Evolutionary conservation across 2,113 vertebrate genomes (phyloP), one percentile per base, ranked within the genome.

Genomic region (Pyxicephalus adspersus): DNA sequence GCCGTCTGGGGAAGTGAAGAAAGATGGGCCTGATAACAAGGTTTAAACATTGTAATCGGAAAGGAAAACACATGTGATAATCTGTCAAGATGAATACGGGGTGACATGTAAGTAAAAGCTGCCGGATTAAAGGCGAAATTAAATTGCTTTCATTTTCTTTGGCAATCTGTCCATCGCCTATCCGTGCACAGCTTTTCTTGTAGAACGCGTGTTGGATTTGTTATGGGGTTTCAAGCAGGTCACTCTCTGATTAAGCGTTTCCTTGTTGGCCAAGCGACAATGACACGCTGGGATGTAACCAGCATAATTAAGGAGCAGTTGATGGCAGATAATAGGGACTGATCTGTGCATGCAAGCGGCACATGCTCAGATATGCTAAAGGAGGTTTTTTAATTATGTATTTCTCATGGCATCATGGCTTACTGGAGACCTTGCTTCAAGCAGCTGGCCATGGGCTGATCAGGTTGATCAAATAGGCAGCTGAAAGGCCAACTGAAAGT

Each of bases 51-150:
- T 87, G 85, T 91, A 91, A 95, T 90, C 85, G 89, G 83, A 79
- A 80, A 81, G 87, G 86, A 89, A 91, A 88, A 77, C 80, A 91
- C 86, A 86, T 90, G 84, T 83, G 87, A 91, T 91, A 92, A 87
- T 85, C 80, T 84, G 89, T 89, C 91, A 90, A 85, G 84, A 91
- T 89, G 75, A 63, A 90, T 86, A 89, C 67, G 87, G 77, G 91
- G 80, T 88, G 91, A 83, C 89, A 93, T 95, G 95, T 97, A 96
- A 96, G 93, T 96, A 96, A 92, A 91, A 92, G 90, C 91, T 91
- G 87, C 93, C 91, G 94, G 93, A 96, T 96, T 94, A 94, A 90
- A 91, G 89, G 77, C 91, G 85, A 95, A 95, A 96, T 96, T 94
- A 95, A 95, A 89, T 50, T 3, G 20, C 54, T 80, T 82, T 84